A percentile compares a stretch with the other conserved stretches of the same genome.
phyloP scores from a whole-genome alignment of 64 coral and sea anemone species.

The Acropora tenuis region DNA sequence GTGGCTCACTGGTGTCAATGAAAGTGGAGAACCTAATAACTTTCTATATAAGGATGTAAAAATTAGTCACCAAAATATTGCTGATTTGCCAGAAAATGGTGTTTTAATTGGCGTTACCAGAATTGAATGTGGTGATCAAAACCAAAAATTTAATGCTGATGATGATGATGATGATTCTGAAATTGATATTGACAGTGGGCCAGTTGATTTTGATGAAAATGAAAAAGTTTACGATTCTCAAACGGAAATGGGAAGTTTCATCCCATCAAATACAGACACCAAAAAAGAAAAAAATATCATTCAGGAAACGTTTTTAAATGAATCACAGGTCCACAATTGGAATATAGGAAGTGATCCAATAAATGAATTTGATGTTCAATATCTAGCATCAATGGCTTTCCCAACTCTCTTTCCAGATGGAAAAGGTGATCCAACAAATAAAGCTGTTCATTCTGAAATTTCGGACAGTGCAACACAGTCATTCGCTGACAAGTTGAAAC shows the following conservation, averaged over 20 bases:
- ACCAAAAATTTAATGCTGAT: neutral
- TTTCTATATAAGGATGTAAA: neutral
- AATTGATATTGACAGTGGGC: neutral
- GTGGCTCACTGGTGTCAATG: neutral
- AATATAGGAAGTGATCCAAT: conserved; percentile 38
- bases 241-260: conserved; percentile 57
- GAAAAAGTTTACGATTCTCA: conserved; percentile 58
- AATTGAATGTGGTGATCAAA: neutral
- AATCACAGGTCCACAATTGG: neutral
- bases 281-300: conserved; percentile 52
- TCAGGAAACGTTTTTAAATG: neutral
- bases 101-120: neutral
- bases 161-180: neutral
- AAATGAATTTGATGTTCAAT: conserved; percentile 55
- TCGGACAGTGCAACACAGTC: conserved; percentile 29
- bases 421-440: conserved; percentile 32
- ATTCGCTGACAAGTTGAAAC: neutral
- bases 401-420: conserved; percentile 34
- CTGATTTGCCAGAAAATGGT: neutral
- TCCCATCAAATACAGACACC: conserved; percentile 39
- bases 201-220: conserved; percentile 51
- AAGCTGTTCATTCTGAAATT: conserved; percentile 16
- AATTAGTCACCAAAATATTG: neutral
- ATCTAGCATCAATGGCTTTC: conserved; percentile 60
- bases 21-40: neutral